Percentiles rank a stretch among this genome's conserved stretches.
Evolutionary conservation across 2,888 invertebrate species (phyloP).

Genomic region (Megamerina dolium): DNA sequence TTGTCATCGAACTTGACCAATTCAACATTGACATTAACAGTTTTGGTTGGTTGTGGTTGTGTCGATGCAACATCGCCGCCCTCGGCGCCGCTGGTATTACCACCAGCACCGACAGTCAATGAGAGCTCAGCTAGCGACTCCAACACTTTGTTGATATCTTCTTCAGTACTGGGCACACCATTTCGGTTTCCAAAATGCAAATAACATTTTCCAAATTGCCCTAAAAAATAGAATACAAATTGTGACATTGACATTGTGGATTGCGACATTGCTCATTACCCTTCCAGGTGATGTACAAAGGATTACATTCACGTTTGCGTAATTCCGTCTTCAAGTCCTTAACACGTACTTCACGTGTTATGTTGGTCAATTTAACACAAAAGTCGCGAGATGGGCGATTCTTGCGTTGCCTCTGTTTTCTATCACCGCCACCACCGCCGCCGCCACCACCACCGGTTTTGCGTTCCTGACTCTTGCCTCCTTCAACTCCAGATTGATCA

Average conservation of each 20-base stretch:
- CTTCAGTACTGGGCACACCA: slow-evolving; percentile 45
- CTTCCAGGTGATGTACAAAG: slow-evolving; percentile 71
- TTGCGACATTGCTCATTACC: slow-evolving; percentile 33
- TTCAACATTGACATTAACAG: slow-evolving; percentile 41
- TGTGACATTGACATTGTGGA: background rate
- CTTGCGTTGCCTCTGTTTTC: slow-evolving; percentile 23
- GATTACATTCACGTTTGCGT: slow-evolving; percentile 67
- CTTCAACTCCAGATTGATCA: slow-evolving; percentile 43
- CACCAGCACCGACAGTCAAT: slow-evolving; percentile 34
- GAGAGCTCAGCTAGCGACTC: slow-evolving; percentile 45
- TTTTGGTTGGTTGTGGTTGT: slow-evolving; percentile 19
- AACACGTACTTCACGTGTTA: slow-evolving; percentile 64
- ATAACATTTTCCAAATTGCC: slow-evolving; percentile 63
- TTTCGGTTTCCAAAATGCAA: slow-evolving; percentile 68
- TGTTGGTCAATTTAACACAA: slow-evolving; percentile 61
- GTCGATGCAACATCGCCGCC: slow-evolving; percentile 21
- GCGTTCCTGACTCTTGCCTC: slow-evolving; percentile 41
- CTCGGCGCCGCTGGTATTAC: slow-evolving; percentile 23
- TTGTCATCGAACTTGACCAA: slow-evolving; percentile 38
- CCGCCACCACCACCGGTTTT: too few relatives aligned
- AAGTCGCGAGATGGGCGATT: slow-evolving; percentile 39
- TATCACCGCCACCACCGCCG: slow-evolving; percentile 27
- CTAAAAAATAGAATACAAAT: slow-evolving; percentile 41
- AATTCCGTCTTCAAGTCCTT: slow-evolving; percentile 70
- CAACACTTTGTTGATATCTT: slow-evolving; percentile 44